Evolutionary conservation across 2,113 vertebrate genomes (phyloP).

Genomic region (Oncorhynchus kisutch): DNA sequence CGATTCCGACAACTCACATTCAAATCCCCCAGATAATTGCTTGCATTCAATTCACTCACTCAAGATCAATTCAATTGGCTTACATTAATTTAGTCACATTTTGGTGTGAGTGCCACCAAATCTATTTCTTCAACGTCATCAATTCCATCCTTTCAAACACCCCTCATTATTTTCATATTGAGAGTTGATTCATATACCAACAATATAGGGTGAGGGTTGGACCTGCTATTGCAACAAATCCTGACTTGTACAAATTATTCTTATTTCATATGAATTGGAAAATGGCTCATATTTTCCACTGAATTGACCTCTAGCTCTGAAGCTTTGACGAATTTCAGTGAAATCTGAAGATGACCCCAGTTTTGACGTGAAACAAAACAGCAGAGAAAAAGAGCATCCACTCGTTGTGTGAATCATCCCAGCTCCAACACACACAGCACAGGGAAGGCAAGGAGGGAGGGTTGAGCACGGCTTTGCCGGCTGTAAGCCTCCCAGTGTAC

Average conservation of each 20-base stretch:
- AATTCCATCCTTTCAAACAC: not conserved
- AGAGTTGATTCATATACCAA: not conserved
- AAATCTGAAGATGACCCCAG: not conserved
- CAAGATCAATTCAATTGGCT: not conserved
- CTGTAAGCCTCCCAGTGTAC: slow-evolving; percentile 73
- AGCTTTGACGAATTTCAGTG: not conserved
- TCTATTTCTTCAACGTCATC: not conserved
- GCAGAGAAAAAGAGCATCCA: slow-evolving; percentile 29
- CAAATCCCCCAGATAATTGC: not conserved
- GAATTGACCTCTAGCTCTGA: not conserved
- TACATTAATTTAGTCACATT: not conserved
- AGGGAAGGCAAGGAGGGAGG: not conserved
- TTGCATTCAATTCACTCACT: slow-evolving; percentile 5
- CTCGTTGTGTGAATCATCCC: slow-evolving; percentile 62
- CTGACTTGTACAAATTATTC: not conserved
- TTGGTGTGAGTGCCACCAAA: not conserved
- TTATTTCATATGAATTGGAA: not conserved
- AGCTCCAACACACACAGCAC: slow-evolving; percentile 49
- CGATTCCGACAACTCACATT: not conserved
- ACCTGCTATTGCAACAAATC: no score
- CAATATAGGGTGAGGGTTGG: not conserved
- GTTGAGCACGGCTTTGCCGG: slow-evolving; percentile 51
- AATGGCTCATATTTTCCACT: not conserved
- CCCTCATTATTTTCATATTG: not conserved
- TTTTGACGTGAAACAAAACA: slow-evolving; percentile 26